Base-by-base conservation (phyloP, 2,888 invertebrate genomes). In the Xestia xanthographa region DNA sequence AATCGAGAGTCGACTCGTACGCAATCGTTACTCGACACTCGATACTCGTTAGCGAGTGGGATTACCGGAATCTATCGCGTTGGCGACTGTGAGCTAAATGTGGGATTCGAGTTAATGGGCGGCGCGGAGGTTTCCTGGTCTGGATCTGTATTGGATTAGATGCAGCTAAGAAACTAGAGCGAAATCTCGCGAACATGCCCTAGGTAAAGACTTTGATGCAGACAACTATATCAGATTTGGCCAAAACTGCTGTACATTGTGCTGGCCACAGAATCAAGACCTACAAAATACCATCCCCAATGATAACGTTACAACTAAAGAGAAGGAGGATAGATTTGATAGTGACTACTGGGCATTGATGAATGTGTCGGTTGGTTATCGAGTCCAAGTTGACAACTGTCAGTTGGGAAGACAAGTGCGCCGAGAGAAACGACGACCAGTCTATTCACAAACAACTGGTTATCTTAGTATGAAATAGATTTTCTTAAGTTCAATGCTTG, bases 1-100 rank as follows among this genome's bases (percentile, higher is more conserved):
- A 94, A 94, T 88, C 92, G 93, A 94, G 94, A 94, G 94, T 94
- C 91, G 88, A 86, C 89, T 91, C 89, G 90, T 90, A 89, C 90
- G 91, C 91, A 91, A 90, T 89, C 88, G 84, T 78, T 86, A 83
- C 86, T 83, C 82, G 82, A 85, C 80, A 82, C 82, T 82, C 82
- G 72, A 84, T 82, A 85, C 83, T 83, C 86, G 86, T 85, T 85
- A 91, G 84, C 90, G 87, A 90, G 86, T 88, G 88, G 87, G 88
- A 86, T 91, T 90, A 90, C 90, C 88, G 90, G 90, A 90, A 90
- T 92, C 84, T 82, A 74, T 70, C 76, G 85, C 86, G 85, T 82
- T 82, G 86, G 84, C 86, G 89, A 85, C 71, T 83, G 79, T 79
- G 62, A 82, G 83, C 34, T 72, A 68, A 72, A 84, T 86, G 84